Evolutionary conservation across 2,113 vertebrate species (phyloP), one percentile per base, ranked within the genome.

Genomic region (Lepus europaeus): DNA sequence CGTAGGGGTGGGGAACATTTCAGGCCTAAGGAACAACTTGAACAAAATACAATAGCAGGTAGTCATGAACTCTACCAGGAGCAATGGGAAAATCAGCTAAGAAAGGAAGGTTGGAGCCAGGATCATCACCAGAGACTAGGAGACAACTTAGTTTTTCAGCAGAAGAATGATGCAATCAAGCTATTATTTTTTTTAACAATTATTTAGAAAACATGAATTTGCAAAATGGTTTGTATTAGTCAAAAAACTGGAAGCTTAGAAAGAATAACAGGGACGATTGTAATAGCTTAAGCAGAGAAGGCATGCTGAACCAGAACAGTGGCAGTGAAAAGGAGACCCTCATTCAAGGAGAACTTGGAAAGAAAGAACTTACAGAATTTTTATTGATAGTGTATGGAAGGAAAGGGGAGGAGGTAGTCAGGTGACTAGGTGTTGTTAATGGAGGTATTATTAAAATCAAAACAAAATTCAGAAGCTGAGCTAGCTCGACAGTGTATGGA

Each of bases 141-240:
- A 78, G 92, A 56, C 27, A 90, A 63, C 45, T 77, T 77, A 68
- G 78, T 33, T 90, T 86, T 90, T 79, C 86, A 88, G 9, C 29
- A 87, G 53, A 70, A 78, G 36, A 87, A 82, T 16, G 45, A 19
- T 49, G 4, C 56, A 85, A 90, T 88, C 45, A 68, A 85, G 73
- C 36, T 63, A 85, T 80, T 68, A 39, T 45, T 1, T 68, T 89
- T 63, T 80, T 59, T 36, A 78, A 73, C 69, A 72, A 69, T 79
- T 76, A 73, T 36, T 92, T 92, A 80, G 36, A 36, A 85, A 80
- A 59, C 2, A 69, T 20, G 8, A 61, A 5, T 80, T 94, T 72
- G 39, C 31, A 86, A 81, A 70, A 80, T 82, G 25, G 12, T 91
- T 66, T 72, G 29, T 27, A 68, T 88, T 73, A 19, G 27, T 82